Percentiles rank a stretch among this genome's conserved stretches.
Evolutionary conservation across 2,797 vertebrate genomes (phyloP).

Genomic region (Luscinia megarhynchos): DNA sequence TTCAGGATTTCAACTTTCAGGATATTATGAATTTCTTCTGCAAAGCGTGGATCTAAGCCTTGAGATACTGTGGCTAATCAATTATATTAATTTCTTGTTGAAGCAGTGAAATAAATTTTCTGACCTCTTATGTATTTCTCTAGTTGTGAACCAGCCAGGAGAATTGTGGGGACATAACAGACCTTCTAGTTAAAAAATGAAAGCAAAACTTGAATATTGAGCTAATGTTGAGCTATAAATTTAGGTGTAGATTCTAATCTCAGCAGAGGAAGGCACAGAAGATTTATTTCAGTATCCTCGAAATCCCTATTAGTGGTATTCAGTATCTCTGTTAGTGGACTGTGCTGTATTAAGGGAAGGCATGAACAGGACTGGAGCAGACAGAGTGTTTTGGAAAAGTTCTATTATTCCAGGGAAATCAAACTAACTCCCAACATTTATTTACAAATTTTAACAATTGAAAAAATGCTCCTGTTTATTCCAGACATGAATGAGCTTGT

Average conservation of each 20-base stretch:
- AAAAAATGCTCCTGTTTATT: background rate
- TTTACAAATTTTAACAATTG: background rate
- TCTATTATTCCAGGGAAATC: background rate
- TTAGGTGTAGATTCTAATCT: background rate
- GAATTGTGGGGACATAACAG: background rate
- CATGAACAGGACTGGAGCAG: background rate
- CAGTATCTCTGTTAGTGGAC: background rate
- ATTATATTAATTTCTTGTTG: slow-evolving; percentile 69
- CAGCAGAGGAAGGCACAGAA: background rate
- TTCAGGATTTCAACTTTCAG: slow-evolving; percentile 66
- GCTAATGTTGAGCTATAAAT: background rate
- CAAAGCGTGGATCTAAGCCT: slow-evolving; percentile 61
- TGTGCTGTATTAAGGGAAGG: background rate
- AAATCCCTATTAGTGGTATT: background rate
- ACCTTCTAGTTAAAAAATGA: background rate
- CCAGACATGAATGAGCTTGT: background rate
- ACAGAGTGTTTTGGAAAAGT: background rate
- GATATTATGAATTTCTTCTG: slow-evolving; percentile 63
- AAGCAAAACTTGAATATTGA: background rate
- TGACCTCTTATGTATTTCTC: slow-evolving; percentile 16
- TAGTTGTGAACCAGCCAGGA: background rate
- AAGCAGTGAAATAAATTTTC: slow-evolving; percentile 57
- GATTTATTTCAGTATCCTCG: background rate
- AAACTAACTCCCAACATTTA: background rate
- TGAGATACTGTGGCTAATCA: slow-evolving; percentile 69